Evolutionary conservation across 2,113 vertebrate species (phyloP).

Genomic region (Perognathus longimembris): DNA sequence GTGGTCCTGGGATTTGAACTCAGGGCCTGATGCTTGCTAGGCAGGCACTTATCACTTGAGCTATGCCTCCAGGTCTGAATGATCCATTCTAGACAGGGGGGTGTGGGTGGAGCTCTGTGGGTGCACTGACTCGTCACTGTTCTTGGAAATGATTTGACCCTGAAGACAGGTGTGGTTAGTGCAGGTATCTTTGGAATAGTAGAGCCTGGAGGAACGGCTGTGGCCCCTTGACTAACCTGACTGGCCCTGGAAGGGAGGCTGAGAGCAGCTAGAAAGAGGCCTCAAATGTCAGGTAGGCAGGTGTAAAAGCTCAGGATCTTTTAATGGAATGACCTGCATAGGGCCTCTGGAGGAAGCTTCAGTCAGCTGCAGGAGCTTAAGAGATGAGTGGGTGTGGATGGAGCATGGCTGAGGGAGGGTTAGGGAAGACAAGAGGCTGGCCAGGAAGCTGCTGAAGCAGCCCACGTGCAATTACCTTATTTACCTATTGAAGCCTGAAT

Average conservation of each 20-base stretch:
- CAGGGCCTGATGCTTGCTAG: too few relatives aligned
- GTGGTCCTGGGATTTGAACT: too few relatives aligned
- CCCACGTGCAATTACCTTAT: neutral
- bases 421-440: neutral
- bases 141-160: neutral
- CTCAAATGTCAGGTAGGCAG: neutral
- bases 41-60: too few relatives aligned
- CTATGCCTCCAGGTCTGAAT: neutral
- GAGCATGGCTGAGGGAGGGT: neutral
- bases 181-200: neutral
- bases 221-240: too few relatives aligned
- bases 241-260: neutral
- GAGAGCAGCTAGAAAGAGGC: neutral
- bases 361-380: neutral
- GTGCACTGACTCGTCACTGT: neutral
- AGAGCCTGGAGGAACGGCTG: neutral
- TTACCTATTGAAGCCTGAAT: neutral
- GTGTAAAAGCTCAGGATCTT: neutral
- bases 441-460: neutral
- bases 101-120: neutral
- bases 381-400: too few relatives aligned
- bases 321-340: neutral
- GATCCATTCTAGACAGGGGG: neutral
- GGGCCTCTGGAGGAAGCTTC: neutral
- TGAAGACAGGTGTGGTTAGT: neutral